These are phyloP conservation scores for Crypturellus tataupa DNA, from an alignment of 2,797 vertebrate species.

Conservation along the genomic window DNA sequence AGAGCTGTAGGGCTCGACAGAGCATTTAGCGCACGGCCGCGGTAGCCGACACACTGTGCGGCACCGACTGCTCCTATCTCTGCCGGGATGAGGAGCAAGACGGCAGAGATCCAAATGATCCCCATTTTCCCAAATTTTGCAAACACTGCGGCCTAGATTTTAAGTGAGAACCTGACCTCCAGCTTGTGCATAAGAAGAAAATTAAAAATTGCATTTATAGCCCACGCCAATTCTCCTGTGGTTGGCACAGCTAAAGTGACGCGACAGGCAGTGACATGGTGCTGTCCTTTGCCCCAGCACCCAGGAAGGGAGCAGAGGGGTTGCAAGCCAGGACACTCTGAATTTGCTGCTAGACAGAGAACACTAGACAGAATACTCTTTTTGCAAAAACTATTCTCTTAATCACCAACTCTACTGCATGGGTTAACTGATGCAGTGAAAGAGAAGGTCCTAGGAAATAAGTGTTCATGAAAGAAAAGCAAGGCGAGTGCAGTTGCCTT, in stretches of 20 bases:
- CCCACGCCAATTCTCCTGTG: background rate
- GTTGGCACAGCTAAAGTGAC: background rate
- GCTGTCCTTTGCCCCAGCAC: background rate
- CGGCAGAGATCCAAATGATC: background rate
- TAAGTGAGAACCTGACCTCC: background rate
- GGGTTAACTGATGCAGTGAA: background rate
- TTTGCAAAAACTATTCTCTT: background rate
- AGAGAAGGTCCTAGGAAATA: slow-evolving; percentile 15
- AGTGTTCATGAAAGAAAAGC: background rate
- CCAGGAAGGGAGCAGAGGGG: background rate
- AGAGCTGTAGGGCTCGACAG: slow-evolving; percentile 60
- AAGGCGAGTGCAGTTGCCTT: background rate
- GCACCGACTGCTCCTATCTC: background rate
- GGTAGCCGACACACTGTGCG: slow-evolving; percentile 15
- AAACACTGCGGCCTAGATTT: background rate
- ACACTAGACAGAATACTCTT: background rate
- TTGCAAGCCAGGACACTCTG: background rate
- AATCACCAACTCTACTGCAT: background rate
- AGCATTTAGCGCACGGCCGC: slow-evolving; percentile 24
- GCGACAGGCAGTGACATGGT: background rate
- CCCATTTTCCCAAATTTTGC: background rate
- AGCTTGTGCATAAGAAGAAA: background rate
- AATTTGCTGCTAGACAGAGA: background rate
- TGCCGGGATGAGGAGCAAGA: background rate
- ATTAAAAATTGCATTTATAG: background rate